These are phyloP conservation scores for Lobophora halterata DNA, from an alignment of 2,888 invertebrate genomes.

Conservation along the genomic window DNA sequence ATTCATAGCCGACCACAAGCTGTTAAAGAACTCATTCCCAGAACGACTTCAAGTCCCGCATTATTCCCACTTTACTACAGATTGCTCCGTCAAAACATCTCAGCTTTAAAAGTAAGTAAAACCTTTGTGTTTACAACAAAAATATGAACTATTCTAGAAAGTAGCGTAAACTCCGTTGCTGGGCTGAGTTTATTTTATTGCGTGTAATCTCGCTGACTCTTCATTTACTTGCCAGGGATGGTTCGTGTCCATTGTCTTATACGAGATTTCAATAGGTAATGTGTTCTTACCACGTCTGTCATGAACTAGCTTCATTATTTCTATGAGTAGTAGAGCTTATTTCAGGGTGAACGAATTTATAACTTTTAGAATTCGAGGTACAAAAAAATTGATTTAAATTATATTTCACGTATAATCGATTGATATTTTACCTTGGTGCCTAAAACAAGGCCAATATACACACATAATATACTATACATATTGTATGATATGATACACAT, in stretches of 20 bases:
- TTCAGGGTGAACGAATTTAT: too few species aligned
- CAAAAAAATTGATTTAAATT: too few species aligned
- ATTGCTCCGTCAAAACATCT: conserved; percentile 19
- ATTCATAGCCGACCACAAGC: neutral
- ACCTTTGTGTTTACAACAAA: conserved; percentile 23
- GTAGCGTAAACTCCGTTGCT: conserved; percentile 17
- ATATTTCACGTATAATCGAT: too few species aligned
- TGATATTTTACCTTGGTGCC: too few species aligned
- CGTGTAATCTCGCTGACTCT: conserved; percentile 28
- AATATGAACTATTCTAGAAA: conserved; percentile 23
- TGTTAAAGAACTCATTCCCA: conserved; percentile 11
- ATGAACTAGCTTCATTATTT: too few species aligned
- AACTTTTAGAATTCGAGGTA: too few species aligned
- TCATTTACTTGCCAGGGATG: conserved; percentile 19
- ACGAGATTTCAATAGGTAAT: conserved; percentile 4
- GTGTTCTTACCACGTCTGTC: neutral
- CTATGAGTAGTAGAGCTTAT: too few species aligned
- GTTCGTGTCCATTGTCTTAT: conserved; percentile 6
- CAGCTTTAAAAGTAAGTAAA: conserved; percentile 16
- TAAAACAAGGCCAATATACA: too few species aligned
- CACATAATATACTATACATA: too few species aligned
- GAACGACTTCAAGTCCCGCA: conserved; percentile 9
- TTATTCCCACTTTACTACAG: conserved; percentile 16
- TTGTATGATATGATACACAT: too few species aligned
- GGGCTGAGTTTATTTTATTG: conserved; percentile 28